These are phyloP conservation scores for Scaptomyza polygonia DNA, from an alignment of 2,888 invertebrate species.

Conservation along the genomic window DNA sequence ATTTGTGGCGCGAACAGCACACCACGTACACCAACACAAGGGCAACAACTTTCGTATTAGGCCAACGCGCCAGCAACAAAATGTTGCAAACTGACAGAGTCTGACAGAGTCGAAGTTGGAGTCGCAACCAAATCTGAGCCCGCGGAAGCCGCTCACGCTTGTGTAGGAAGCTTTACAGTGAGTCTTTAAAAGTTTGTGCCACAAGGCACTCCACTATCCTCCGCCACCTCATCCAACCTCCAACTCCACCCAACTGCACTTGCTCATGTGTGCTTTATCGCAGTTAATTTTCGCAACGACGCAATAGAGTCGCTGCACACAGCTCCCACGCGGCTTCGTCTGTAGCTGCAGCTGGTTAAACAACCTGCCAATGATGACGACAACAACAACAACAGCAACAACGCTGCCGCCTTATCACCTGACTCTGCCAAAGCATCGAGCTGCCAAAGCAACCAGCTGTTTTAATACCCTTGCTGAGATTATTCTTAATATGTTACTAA, in stretches of 20 bases:
- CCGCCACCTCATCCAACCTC: background rate
- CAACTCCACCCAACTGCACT: too few relatives aligned
- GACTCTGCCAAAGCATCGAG: constrained; percentile 23
- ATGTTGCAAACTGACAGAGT: constrained; percentile 24
- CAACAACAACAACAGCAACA: background rate
- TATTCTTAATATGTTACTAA: background rate
- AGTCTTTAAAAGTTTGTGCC: constrained; percentile 74
- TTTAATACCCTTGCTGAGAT: constrained; percentile 10
- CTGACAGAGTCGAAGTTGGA: constrained; percentile 11
- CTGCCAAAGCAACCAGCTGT: too few relatives aligned
- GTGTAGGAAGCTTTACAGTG: constrained; percentile 64
- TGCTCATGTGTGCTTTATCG: constrained; percentile 34
- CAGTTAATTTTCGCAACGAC: constrained; percentile 78
- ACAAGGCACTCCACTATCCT: constrained; percentile 25
- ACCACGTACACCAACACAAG: constrained; percentile 67
- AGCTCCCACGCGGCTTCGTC: constrained; percentile 57
- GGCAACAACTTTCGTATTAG: constrained; percentile 77
- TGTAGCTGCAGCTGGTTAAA: constrained; percentile 67
- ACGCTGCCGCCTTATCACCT: constrained; percentile 60
- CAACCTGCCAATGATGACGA: constrained; percentile 49
- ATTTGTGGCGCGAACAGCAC: constrained; percentile 67
- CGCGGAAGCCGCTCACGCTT: constrained; percentile 53
- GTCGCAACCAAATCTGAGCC: constrained; percentile 8
- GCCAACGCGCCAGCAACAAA: constrained; percentile 51
- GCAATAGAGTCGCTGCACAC: constrained; percentile 65